phyloP scores from a whole-genome alignment of 2,888 invertebrate genomes.

The Anodontia alba region DNA sequence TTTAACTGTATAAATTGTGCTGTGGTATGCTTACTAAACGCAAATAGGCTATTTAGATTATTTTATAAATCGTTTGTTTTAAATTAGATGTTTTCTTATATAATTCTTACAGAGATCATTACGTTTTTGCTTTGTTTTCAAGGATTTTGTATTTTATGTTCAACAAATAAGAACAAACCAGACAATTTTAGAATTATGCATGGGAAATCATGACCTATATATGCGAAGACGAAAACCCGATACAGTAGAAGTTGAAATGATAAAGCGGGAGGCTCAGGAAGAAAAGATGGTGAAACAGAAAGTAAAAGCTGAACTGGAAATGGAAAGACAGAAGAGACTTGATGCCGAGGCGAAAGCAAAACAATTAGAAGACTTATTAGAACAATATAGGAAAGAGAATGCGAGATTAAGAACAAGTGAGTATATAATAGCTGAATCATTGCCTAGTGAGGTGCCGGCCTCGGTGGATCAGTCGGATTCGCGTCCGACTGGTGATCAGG shows the following conservation, averaged over 20 bases:
- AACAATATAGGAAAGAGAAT: slow-evolving; percentile 96
- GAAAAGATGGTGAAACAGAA: slow-evolving; percentile 98
- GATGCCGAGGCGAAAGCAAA: slow-evolving; percentile 98
- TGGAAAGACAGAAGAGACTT: slow-evolving; percentile 97
- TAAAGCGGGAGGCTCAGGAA: slow-evolving; percentile 99
- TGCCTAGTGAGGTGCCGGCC: too few relatives aligned
- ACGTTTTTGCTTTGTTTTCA: too few relatives aligned
- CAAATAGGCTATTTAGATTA: too few relatives aligned
- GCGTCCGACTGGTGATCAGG: too few relatives aligned
- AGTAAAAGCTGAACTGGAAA: slow-evolving; percentile 92
- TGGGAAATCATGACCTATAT: slow-evolving; percentile 99
- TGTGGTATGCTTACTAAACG: too few relatives aligned
- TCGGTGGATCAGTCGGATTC: too few relatives aligned
- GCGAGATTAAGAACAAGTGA: slow-evolving; percentile 85
- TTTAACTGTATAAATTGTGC: too few relatives aligned
- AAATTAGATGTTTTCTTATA: too few relatives aligned
- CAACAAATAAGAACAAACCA: slow-evolving; percentile 99
- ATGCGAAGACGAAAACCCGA: slow-evolving; percentile 99
- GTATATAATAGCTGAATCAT: too few relatives aligned
- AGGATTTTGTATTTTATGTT: slow-evolving; percentile 99
- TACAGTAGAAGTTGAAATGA: slow-evolving; percentile 99
- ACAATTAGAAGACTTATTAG: slow-evolving; percentile 97
- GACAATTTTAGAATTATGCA: slow-evolving; percentile 98
- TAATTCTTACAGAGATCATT: too few relatives aligned
- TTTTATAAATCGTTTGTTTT: too few relatives aligned